Conservation (phyloP, 2,888 invertebrate species). For the Antheraea yamamai region DNA sequence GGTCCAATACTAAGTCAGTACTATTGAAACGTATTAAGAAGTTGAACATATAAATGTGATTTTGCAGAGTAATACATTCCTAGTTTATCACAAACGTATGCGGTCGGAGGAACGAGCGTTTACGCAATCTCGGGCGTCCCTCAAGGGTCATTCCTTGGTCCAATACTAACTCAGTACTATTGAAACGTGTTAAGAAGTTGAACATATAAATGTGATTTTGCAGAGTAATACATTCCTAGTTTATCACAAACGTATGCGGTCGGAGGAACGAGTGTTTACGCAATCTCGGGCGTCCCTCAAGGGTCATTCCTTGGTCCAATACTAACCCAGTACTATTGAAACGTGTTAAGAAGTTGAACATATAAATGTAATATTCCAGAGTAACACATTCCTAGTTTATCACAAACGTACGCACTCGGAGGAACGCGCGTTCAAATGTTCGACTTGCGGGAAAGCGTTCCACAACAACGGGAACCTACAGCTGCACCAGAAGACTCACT, state of each 20-base stretch:
- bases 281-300: background rate
- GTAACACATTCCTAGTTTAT: conserved; percentile 67
- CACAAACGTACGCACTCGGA: conserved; percentile 69
- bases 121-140: background rate
- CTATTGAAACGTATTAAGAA: background rate
- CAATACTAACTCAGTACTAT: background rate
- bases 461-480: conserved; percentile 67
- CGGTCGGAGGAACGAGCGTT: conserved; percentile 61
- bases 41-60: background rate
- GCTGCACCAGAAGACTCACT: conserved; percentile 70
- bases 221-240: conserved; percentile 69
- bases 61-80: conserved; percentile 64
- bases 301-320: background rate
- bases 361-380: conserved; percentile 38
- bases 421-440: conserved; percentile 60
- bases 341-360: background rate
- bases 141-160: background rate
- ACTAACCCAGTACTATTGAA: background rate
- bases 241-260: conserved; percentile 72
- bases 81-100: conserved; percentile 69
- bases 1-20: background rate
- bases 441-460: conserved; percentile 64
- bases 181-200: background rate
- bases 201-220: background rate
- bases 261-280: conserved; percentile 54